A percentile compares a stretch with the other conserved stretches of the same genome.
Evolutionary conservation across 1,140 invertebrate genomes (phyloP).

Genomic region (Semibalanus balanoides): DNA sequence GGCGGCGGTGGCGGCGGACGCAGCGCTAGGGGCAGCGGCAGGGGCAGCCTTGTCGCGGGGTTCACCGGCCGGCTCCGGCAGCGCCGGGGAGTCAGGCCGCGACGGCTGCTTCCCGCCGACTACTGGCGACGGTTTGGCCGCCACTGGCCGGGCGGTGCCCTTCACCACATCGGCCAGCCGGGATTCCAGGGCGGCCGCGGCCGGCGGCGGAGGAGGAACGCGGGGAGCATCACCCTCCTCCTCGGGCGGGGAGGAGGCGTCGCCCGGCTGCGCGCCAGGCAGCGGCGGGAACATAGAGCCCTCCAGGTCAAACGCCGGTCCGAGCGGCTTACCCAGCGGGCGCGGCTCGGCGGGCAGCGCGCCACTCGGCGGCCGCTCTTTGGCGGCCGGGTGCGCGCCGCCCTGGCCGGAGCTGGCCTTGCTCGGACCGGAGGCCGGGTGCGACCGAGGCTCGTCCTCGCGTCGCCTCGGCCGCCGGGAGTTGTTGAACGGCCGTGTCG

Average conservation of each 20-base stretch:
- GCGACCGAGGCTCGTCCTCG: background rate
- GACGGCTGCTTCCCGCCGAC: background rate
- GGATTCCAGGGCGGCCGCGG: background rate
- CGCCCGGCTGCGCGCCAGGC: constrained; percentile 36
- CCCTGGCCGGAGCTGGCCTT: background rate
- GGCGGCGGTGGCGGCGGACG: too few species aligned
- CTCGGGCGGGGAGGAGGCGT: background rate
- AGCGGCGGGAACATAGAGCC: constrained; percentile 64
- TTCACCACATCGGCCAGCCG: constrained; percentile 3
- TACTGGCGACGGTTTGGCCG: background rate
- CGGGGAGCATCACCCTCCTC: background rate
- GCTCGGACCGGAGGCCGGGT: background rate
- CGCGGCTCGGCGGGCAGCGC: background rate
- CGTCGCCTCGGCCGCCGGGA: too few species aligned
- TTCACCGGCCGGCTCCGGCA: background rate
- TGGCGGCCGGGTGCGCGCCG: background rate
- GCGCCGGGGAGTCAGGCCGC: background rate
- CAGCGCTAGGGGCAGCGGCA: too few species aligned
- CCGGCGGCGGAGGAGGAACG: background rate
- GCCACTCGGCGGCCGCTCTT: background rate
- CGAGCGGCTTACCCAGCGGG: background rate
- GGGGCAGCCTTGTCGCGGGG: background rate
- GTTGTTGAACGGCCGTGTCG: background rate
- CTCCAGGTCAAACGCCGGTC: constrained; percentile 54
- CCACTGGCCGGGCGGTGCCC: background rate